Base-by-base conservation (phyloP, 2,888 invertebrate species). In the Lordiphosa fenestrarum region DNA sequence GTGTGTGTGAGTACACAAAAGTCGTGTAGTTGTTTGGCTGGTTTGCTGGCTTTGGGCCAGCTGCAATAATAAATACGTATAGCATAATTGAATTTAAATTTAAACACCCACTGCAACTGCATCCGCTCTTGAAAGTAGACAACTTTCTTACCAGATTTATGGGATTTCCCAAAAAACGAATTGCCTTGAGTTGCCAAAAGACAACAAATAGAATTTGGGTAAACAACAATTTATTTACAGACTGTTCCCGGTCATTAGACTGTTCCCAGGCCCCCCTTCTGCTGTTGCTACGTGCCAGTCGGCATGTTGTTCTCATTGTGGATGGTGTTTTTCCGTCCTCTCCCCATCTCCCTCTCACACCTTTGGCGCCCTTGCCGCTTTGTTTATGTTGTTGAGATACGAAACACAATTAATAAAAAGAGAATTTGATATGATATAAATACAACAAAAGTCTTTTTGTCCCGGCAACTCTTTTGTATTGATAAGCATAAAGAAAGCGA, bases 231-330 rank as follows among this genome's bases (percentile, higher is more conserved):
- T 19, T 19, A 19, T 19, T 19, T 19, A 19, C 19, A 19, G 19
- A 64, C 30, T 30, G 30, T 30, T 30, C 30, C 6, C 30, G 3
- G 9, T 9, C 30, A 9, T 67, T 69, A 61, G 66, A 67, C 62
- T 75, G 57, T 66, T 9, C 41, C 40, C 35, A 33, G 23, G 50
- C 41, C 7, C 3, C 37, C 3, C 25, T 49, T 38, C 5, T 49
- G 53, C 57, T 67, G 83, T 80, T 75, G 84, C 84, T 77, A 77
- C 77, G 77, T 77, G 77, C 73, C 60, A 59, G 60, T 82, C 69
- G 75, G 61, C 78, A 59, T 55, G 72, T 30, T 30, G 30, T 10
- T 30, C 30, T 4, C 30, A 30, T 10, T 10, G 30, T 30, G 30
- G 30, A 30, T 30, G 30, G 30, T 30, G 30, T 30, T 30, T 30